Base-by-base conservation (phyloP, 2,113 vertebrate species). In the Lagenorhynchus albirostris region DNA sequence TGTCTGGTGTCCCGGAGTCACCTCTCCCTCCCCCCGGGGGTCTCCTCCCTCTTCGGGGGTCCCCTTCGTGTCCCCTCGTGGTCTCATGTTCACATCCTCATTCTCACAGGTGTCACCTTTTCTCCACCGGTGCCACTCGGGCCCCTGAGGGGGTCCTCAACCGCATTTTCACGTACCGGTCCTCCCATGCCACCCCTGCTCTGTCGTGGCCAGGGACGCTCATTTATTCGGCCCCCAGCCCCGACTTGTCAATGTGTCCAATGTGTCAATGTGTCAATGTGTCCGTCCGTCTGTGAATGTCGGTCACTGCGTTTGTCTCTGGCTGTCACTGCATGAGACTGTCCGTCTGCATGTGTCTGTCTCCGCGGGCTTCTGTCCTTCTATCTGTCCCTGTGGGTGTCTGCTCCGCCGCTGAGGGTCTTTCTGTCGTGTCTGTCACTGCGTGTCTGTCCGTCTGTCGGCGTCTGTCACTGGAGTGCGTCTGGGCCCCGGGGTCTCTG, bases 401-500 rank as follows among this genome's bases (percentile, higher is more conserved):
- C 90, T 83, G 82, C 55, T n/a, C 77, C 10, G 29, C 62, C 88
- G 62, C 50, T 53, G 84, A 65, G 76, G 70, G 91, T 84, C 96
- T 86, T 70, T 70, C 26, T 83, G 92, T 80, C 89, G 60, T 31
- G 82, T 58, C 71, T 53, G 92, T 95, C 89, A 62, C 88, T 25
- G 31, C 55, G 71, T 26, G 83, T 95, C 92, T 58, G 77, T 91
- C 63, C 25, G 83, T 96, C 93, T 85, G 92, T 89, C 88, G 71
- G 85, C 36, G 80, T 71, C 95, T 47, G 77, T 68, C 96, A 11
- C 80, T 23, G 83, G 68, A 38, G 70, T 87, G 91, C 88, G 79
- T 93, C 97, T 29, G 94, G 84, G 87, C 87, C 82, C 76, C 76
- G 31, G 95, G 97, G 86, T 97, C 93, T 77, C 76, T 3, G 58